These are phyloP conservation scores for Pelvicachromis taeniatus DNA, from an alignment of 2,113 vertebrate species.

Conservation along the genomic window DNA sequence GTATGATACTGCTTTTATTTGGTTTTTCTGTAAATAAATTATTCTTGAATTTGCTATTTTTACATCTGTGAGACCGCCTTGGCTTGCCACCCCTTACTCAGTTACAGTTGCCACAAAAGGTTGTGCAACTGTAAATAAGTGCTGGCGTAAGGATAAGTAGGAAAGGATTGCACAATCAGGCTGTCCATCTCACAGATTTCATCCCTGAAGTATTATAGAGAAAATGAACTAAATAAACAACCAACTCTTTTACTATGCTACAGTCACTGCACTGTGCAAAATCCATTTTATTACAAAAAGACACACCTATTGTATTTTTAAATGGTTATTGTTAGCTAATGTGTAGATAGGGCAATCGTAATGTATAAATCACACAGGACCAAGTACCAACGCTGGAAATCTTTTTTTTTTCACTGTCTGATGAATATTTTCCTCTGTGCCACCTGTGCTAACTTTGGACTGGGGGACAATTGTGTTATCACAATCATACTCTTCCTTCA, in stretches of 20 bases:
- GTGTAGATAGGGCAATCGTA: neutral
- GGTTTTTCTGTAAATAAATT: neutral
- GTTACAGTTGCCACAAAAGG: neutral
- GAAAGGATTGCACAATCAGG: neutral
- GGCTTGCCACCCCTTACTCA: neutral
- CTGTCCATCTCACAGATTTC: neutral
- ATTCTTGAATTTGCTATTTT: neutral
- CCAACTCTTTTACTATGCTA: neutral
- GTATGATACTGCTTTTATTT: neutral
- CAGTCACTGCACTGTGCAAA: neutral
- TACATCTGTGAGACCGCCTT: neutral
- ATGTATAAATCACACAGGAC: neutral
- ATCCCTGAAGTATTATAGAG: neutral
- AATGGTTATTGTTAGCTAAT: neutral
- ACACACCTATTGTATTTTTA: neutral
- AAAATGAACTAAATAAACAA: neutral
- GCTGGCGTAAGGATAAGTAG: neutral
- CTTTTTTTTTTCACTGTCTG: neutral
- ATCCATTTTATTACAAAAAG: too few relatives aligned
- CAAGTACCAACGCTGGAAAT: neutral
- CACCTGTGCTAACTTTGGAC: neutral
- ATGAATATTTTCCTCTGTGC: neutral
- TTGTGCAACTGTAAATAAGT: neutral
- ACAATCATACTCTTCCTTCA: neutral
- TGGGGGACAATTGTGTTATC: neutral